These are phyloP conservation scores for Hephaestus fuliginosus DNA, from an alignment of 2,797 vertebrate species.

Conservation along the genomic window DNA sequence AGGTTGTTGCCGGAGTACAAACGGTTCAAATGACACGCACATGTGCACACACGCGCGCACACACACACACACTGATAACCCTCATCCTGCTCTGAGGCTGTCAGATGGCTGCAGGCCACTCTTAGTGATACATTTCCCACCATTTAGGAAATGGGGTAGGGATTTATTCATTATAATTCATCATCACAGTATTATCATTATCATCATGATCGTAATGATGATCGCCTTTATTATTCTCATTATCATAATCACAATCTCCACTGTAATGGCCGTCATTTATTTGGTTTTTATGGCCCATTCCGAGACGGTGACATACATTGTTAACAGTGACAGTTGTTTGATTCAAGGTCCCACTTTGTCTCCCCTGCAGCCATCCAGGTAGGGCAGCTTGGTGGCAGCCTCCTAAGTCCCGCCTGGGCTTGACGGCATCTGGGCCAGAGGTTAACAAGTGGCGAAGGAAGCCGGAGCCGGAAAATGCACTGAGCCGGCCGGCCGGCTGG, in stretches of 20 bases:
- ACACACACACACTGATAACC: constrained; percentile 46
- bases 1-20: constrained; percentile 53
- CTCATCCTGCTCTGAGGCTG: constrained; percentile 53
- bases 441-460: constrained; percentile 67
- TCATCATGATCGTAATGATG: constrained; percentile 84
- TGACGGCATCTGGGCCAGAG: constrained; percentile 10
- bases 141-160: constrained; percentile 80
- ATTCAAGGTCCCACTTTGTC: constrained; percentile 81
- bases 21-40: constrained; percentile 62
- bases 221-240: constrained; percentile 87
- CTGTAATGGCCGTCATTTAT: constrained; percentile 82
- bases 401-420: constrained; percentile 23
- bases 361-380: constrained; percentile 67
- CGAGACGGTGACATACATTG: constrained; percentile 77
- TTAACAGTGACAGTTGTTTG: constrained; percentile 82
- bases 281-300: constrained; percentile 84
- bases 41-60: constrained; percentile 29
- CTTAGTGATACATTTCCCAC: constrained; percentile 77
- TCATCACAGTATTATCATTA: constrained; percentile 82
- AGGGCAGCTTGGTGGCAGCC: constrained; percentile 8
- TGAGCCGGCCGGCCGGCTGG: background rate
- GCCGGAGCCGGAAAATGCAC: constrained; percentile 2
- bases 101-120: constrained; percentile 69
- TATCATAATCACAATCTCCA: constrained; percentile 87
- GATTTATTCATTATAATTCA: constrained; percentile 85